Base-by-base conservation (phyloP, 2,888 invertebrate species). In the Megaustenia siamemsis region DNA sequence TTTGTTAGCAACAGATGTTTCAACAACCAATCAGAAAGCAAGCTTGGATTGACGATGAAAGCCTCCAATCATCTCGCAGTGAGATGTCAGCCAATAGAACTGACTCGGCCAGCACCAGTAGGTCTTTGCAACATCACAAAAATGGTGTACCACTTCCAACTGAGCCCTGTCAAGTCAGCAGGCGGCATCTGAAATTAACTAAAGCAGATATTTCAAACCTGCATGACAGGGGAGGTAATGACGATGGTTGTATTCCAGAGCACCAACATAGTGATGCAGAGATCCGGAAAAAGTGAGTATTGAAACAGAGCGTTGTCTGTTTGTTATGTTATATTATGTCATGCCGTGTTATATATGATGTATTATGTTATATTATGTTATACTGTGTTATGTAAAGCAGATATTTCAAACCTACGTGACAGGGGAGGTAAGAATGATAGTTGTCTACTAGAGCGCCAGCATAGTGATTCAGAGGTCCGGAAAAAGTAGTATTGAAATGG, bases 131-230 rank as follows among this genome's bases (percentile, higher is more conserved):
- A 73, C 56, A 35, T 21, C 53, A 3, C n/a, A 15, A 45, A 38
- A 76, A 68, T 15, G 56, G 71, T 1, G 79, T 40, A 43, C 35
- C 84, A 45, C 32, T 90, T 15, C 92, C 92, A 10, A 90, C 88
- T 49, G 88, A 92, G 77, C 88, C 92, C 10, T 92, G 92, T 92
- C 92, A 92, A 83, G 88, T 93, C 4, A 92, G 90, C 8, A 45
- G 88, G 15, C 90, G 88, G 85, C 92, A 92, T 86, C 78, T 91
- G 1, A 88, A 92, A 71, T 84, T 93, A 66, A 90, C 89, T 1
- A 86, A 87, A 28, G 89, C 90, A 43, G 90, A 93, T 80, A 89
- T 92, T 66, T 88, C 89, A 40, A 84, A 86, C 5, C 83, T 91
- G 45, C 89, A 88, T 40, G 77, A 56, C 1, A 40, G 43, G 28